Evolutionary conservation across 2,888 invertebrate genomes (phyloP).

Genomic region (Xestoiulus laeticollis): DNA sequence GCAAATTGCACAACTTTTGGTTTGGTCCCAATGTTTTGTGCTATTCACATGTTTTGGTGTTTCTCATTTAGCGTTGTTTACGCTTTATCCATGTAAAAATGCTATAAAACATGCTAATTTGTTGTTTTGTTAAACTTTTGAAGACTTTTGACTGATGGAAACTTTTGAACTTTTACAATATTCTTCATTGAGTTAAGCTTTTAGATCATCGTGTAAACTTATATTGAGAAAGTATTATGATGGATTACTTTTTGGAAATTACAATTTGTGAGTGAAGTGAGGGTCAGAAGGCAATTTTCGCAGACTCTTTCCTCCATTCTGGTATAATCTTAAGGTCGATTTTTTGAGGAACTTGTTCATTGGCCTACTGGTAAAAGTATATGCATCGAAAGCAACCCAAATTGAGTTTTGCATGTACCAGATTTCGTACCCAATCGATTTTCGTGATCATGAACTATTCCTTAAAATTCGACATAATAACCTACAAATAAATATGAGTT

Average conservation of each 20-base stretch:
- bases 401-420: conserved; percentile 6
- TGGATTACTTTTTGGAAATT: background rate
- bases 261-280: background rate
- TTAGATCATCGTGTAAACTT: no score
- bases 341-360: background rate
- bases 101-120: no score
- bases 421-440: background rate
- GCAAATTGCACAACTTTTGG: no score
- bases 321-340: background rate
- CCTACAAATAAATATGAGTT: conserved; percentile 3
- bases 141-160: no score
- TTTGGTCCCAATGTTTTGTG: no score
- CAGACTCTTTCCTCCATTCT: background rate
- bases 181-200: no score
- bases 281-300: background rate
- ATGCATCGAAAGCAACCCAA: background rate
- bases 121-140: no score
- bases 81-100: no score
- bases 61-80: no score
- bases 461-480: conserved; percentile 7
- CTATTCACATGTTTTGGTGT: no score
- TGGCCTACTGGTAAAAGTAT: background rate
- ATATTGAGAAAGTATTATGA: no score
- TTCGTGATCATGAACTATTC: background rate
- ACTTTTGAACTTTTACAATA: no score